phyloP scores from a whole-genome alignment of 2,888 invertebrate genomes.

The Willowsia nigromaculata region DNA sequence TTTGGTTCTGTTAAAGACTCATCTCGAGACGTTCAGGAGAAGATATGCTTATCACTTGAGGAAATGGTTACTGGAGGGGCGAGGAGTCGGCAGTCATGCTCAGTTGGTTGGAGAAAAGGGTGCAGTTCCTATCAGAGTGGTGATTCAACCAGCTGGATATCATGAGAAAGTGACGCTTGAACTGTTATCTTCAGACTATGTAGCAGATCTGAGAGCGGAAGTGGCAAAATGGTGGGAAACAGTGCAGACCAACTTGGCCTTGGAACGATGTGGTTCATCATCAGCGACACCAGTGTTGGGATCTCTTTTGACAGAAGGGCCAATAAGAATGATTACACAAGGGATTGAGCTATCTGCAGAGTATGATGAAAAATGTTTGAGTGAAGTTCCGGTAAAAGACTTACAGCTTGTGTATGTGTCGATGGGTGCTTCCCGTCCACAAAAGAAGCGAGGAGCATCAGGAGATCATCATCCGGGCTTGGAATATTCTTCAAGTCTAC shows the following conservation, averaged over 20 bases:
- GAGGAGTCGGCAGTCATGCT: constrained; percentile 89
- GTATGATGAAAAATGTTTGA: constrained; percentile 93
- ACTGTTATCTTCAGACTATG: constrained; percentile 91
- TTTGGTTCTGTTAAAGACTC: constrained; percentile 91
- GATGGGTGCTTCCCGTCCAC: constrained; percentile 87
- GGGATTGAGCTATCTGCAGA: constrained; percentile 96
- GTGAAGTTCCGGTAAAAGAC: constrained; percentile 96
- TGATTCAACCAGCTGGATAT: constrained; percentile 93
- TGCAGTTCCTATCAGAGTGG: constrained; percentile 87
- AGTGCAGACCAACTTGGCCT: constrained; percentile 65
- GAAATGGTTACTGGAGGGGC: constrained; percentile 90
- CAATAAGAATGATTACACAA: constrained; percentile 92
- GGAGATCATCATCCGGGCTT: constrained; percentile 79
- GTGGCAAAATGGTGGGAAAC: constrained; percentile 96
- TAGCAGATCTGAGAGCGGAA: constrained; percentile 95
- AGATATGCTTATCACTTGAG: constrained; percentile 81
- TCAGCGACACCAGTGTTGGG: constrained; percentile 83
- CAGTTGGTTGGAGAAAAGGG: constrained; percentile 84
- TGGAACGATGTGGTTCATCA: constrained; percentile 68
- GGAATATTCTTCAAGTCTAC: constrained; percentile 92
- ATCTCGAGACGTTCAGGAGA: constrained; percentile 94
- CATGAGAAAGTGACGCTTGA: constrained; percentile 91
- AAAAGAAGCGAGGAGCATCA: constrained; percentile 84
- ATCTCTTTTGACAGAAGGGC: constrained; percentile 89
- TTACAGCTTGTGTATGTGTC: constrained; percentile 96